phyloP scores from a whole-genome alignment of 2,888 invertebrate species.

The Abrostola triplasia region DNA sequence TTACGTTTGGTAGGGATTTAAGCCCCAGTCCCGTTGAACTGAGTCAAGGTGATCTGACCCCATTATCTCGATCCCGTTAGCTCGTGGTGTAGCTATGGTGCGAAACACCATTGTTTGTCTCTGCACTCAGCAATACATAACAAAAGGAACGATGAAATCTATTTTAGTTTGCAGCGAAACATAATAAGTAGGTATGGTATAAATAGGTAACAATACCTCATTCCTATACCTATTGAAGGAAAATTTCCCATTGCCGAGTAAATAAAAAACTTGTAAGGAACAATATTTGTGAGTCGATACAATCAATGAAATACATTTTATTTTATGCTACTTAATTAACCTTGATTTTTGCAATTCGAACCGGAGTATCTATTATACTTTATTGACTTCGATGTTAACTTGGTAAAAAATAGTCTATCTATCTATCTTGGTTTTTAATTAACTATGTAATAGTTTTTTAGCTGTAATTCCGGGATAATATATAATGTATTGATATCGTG shows the following conservation, averaged over 20 bases:
- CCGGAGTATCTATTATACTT: no score
- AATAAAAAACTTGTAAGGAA: neutral
- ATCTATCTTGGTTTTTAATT: no score
- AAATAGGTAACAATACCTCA: neutral
- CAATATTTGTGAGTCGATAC: no score
- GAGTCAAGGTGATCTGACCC: slow-evolving; percentile 57
- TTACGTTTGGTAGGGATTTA: slow-evolving; percentile 9
- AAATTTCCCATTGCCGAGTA: neutral
- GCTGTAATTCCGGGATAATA: no score
- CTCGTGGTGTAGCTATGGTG: slow-evolving; percentile 53
- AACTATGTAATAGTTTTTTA: no score
- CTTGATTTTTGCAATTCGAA: no score
- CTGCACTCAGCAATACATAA: slow-evolving; percentile 12
- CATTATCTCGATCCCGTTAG: slow-evolving; percentile 70
- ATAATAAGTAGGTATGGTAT: neutral
- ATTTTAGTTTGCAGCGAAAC: neutral
- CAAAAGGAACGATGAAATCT: neutral
- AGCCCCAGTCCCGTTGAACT: slow-evolving; percentile 51
- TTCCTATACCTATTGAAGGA: no score
- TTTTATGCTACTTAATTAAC: no score
- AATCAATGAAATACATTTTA: no score
- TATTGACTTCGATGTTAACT: no score
- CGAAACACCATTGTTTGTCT: slow-evolving; percentile 67
- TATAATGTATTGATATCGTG: no score
- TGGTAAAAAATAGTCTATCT: no score